A percentile compares a stretch with the other conserved stretches of the same genome.
Conservation (phyloP, 2,113 vertebrate species). For the Actenoides lindsayi region DNA sequence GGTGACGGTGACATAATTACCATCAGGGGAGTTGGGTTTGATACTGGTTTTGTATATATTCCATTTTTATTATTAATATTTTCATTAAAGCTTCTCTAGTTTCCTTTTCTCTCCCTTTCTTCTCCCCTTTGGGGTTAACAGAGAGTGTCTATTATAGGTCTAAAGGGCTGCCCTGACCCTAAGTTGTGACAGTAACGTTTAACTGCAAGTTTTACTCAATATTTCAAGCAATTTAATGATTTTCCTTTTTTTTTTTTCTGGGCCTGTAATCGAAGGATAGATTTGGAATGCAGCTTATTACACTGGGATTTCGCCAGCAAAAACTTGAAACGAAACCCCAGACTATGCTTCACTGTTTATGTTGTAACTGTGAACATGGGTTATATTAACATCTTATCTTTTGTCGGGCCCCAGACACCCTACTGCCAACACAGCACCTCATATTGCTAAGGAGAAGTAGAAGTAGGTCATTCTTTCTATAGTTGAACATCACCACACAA, state of each 20-base stretch:
- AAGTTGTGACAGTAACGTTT: background rate
- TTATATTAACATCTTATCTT: slow-evolving; percentile 28
- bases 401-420: background rate
- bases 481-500: background rate
- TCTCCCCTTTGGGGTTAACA: too few species aligned
- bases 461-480: background rate
- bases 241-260: background rate
- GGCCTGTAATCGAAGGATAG: background rate
- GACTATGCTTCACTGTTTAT: background rate
- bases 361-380: background rate
- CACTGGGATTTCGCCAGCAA: background rate
- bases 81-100: too few species aligned
- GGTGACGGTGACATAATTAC: too few species aligned
- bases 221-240: background rate
- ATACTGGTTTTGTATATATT: too few species aligned
- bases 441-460: background rate
- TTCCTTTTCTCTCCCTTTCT: too few species aligned
- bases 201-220: background rate
- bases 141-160: too few species aligned
- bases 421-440: background rate
- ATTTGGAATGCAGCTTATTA: background rate
- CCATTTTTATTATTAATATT: too few species aligned
- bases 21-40: too few species aligned
- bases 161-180: too few species aligned
- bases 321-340: slow-evolving; percentile 16